Conservation (phyloP, 1,140 invertebrate species). For the Lucilia cuprina region DNA sequence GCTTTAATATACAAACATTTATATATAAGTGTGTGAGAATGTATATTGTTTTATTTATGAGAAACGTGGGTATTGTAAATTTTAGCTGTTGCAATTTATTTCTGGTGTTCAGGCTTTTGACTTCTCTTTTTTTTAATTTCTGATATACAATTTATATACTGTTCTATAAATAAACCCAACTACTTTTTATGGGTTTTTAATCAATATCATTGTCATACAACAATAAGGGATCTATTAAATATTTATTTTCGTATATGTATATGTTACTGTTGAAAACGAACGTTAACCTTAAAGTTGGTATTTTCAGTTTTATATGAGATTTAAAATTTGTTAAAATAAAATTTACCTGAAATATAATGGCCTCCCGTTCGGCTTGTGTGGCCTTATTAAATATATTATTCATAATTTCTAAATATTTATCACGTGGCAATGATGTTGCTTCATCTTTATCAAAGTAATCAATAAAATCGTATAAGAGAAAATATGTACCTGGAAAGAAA, state of each 20-base stretch:
- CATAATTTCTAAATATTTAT: constrained; percentile 85
- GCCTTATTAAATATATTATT: constrained; percentile 88
- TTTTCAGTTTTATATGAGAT: neutral
- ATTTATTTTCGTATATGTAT: too few species aligned
- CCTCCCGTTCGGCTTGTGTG: constrained; percentile 81
- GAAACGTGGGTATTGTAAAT: neutral
- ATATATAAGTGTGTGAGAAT: neutral
- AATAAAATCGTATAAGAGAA: constrained; percentile 89
- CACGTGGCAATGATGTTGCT: constrained; percentile 77
- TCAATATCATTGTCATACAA: neutral
- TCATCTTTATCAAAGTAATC: constrained; percentile 88
- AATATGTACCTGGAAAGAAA: constrained; percentile 81
- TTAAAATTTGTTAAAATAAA: neutral
- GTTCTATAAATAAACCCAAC: neutral
- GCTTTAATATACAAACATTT: neutral
- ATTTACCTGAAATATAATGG: constrained; percentile 88
- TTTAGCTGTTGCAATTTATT: neutral
- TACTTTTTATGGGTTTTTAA: neutral
- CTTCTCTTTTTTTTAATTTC: neutral
- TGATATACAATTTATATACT: neutral
- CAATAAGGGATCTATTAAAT: too few species aligned
- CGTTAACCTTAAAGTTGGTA: too few species aligned
- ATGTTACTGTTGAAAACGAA: too few species aligned
- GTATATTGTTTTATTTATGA: neutral
- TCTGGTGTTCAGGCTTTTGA: neutral